Conservation (phyloP, 2,113 vertebrate genomes). For the Martes martes region DNA sequence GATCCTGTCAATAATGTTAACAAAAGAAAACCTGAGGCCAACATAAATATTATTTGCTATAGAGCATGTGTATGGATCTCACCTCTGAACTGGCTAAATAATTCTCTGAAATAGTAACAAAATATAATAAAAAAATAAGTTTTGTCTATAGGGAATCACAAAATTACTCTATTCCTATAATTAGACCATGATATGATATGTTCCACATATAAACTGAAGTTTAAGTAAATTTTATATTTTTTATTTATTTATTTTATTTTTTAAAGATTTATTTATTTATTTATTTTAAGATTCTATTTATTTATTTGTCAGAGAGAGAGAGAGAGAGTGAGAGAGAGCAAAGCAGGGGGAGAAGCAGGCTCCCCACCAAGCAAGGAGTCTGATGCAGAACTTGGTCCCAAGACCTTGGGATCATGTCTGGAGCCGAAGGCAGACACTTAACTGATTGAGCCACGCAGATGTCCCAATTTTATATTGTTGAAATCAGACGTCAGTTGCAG, state of each 20-base stretch:
- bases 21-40: neutral
- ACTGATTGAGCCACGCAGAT: neutral
- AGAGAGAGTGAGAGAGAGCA: neutral
- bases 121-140: neutral
- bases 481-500: neutral
- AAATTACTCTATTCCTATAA: neutral
- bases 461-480: neutral
- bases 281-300: neutral
- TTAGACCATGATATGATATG: neutral
- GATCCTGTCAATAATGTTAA: neutral
- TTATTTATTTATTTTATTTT: neutral
- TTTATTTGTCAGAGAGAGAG: neutral
- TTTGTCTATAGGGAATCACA: neutral
- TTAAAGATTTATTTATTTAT: neutral
- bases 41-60: neutral
- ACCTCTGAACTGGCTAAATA: neutral
- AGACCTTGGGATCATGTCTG: too few species aligned
- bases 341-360: neutral
- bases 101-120: neutral
- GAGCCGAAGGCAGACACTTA: neutral
- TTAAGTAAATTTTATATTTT: too few species aligned
- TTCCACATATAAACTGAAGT: neutral
- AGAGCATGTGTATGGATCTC: neutral
- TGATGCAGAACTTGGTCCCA: neutral
- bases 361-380: neutral